Evolutionary conservation across 2,888 invertebrate species (phyloP).

Genomic region (Tolmerus cingulatus): DNA sequence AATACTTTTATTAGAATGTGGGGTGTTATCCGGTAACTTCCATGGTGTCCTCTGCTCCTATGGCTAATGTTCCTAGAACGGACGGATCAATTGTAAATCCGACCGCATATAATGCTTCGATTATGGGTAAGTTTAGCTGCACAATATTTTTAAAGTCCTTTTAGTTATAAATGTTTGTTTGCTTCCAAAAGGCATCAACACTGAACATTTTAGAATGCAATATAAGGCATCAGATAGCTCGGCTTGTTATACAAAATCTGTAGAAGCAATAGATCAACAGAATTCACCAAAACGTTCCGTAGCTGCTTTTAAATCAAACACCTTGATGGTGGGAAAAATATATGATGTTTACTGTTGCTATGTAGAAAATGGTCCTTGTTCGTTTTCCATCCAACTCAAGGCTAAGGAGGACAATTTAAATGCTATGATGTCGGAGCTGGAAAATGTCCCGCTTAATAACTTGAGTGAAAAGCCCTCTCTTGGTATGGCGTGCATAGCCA

Average conservation of each 20-base stretch:
- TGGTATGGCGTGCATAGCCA: constrained; percentile 79
- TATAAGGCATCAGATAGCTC: constrained; percentile 49
- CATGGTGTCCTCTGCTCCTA: background rate
- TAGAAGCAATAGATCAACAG: constrained; percentile 44
- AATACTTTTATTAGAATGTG: background rate
- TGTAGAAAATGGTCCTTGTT: constrained; percentile 80
- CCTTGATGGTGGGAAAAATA: constrained; percentile 67
- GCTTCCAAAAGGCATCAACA: constrained; percentile 47
- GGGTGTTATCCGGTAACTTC: background rate
- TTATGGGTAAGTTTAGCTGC: background rate
- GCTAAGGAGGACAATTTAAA: constrained; percentile 69
- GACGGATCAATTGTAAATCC: background rate
- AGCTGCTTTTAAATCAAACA: constrained; percentile 60
- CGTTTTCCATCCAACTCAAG: constrained; percentile 78
- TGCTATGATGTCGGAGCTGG: constrained; percentile 77
- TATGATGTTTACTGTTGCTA: constrained; percentile 78
- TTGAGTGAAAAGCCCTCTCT: constrained; percentile 75
- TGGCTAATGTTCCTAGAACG: background rate
- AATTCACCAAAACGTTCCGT: constrained; percentile 51
- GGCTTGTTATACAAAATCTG: constrained; percentile 43
- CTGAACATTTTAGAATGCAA: constrained; percentile 51
- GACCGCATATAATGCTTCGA: background rate
- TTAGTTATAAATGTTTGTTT: background rate
- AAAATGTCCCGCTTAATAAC: constrained; percentile 69
- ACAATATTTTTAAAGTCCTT: background rate